phyloP scores from a whole-genome alignment of 2,888 invertebrate genomes.

The Watsonalla cultraria region DNA sequence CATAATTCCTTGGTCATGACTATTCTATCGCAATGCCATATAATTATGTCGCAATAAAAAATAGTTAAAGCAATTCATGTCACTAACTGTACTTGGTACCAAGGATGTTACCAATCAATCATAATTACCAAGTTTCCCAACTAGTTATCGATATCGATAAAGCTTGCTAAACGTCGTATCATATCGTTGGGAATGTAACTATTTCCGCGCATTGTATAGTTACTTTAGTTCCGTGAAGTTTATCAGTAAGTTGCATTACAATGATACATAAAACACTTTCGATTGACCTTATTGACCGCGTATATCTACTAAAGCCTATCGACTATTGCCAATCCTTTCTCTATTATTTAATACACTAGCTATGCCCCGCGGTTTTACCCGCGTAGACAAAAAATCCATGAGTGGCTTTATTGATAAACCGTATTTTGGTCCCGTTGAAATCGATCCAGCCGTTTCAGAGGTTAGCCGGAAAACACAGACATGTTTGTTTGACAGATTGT shows the following conservation, averaged over 20 bases:
- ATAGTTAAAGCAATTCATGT: background rate
- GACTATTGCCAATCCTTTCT: too few species aligned
- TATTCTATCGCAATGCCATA: background rate
- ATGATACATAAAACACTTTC: background rate
- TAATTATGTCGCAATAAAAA: constrained; percentile 1
- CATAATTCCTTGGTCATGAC: background rate
- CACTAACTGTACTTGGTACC: constrained; percentile 9
- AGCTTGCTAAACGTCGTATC: background rate
- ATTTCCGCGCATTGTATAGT: background rate
- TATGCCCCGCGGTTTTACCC: too few species aligned
- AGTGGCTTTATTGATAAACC: too few species aligned
- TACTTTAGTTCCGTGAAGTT: background rate
- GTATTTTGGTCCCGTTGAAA: too few species aligned
- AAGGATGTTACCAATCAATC: constrained; percentile 52
- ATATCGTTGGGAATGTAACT: background rate
- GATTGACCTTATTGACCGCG: background rate
- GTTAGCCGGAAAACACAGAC: too few species aligned
- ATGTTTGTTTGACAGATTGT: too few species aligned
- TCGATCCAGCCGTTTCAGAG: too few species aligned
- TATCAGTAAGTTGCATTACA: background rate
- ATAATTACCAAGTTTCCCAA: constrained; percentile 29
- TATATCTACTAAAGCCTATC: too few species aligned
- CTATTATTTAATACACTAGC: too few species aligned
- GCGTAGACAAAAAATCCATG: too few species aligned
- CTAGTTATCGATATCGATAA: background rate